These are phyloP conservation scores for Aphidius colemani DNA, from an alignment of 2,888 invertebrate species.

Conservation along the genomic window DNA sequence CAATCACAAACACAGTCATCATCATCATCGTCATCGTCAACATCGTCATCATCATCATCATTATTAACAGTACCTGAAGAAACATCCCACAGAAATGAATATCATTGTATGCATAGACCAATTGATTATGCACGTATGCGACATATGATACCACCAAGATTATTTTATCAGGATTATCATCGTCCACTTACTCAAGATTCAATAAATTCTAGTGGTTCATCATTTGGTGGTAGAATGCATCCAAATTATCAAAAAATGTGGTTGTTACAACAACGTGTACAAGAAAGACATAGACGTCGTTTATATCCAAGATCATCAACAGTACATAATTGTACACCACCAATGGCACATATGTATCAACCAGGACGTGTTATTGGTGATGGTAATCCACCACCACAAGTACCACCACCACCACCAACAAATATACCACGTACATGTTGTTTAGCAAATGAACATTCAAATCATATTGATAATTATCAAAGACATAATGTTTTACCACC, in stretches of 20 bases:
- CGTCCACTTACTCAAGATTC: constrained; percentile 37
- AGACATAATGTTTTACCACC: constrained; percentile 43
- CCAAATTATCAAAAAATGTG: constrained; percentile 76
- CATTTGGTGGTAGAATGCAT: constrained; percentile 64
- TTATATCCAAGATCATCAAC: constrained; percentile 42
- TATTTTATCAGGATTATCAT: constrained; percentile 37
- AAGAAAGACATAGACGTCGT: constrained; percentile 64
- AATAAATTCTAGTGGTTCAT: constrained; percentile 41
- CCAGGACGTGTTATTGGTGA: constrained; percentile 40
- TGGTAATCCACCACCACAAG: constrained; percentile 35
- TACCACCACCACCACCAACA: background rate
- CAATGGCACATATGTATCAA: constrained; percentile 45
- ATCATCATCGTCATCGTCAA: too few species aligned
- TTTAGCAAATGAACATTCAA: constrained; percentile 39
- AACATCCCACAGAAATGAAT: constrained; percentile 31
- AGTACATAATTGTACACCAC: constrained; percentile 43
- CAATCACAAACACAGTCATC: constrained; percentile 1
- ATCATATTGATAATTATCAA: constrained; percentile 41
- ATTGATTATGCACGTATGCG: constrained; percentile 34
- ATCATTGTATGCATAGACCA: constrained; percentile 41
- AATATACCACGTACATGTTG: constrained; percentile 43
- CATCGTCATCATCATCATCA: too few species aligned
- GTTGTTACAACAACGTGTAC: constrained; percentile 74
- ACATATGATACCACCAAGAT: constrained; percentile 30
- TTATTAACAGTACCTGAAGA: too few species aligned